Conservation (phyloP, 2,888 invertebrate genomes). For the Rotaria macrura region DNA sequence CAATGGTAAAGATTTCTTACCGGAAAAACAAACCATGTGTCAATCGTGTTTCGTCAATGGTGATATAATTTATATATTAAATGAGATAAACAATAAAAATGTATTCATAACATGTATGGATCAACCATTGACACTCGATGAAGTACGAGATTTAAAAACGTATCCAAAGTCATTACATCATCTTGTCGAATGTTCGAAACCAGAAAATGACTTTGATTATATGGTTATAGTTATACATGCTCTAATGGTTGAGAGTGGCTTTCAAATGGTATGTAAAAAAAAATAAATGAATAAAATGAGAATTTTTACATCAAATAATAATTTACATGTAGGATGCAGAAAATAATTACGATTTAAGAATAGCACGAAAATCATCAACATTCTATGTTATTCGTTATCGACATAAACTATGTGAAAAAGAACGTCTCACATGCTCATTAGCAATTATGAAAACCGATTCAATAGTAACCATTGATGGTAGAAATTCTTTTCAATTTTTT, state of each 20-base stretch:
- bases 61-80: not conserved
- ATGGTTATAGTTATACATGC: not conserved
- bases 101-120: not conserved
- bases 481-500: not conserved
- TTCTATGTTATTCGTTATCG: constrained; percentile 22
- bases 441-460: constrained; percentile 8
- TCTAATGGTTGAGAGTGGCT: not conserved
- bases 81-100: not conserved
- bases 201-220: not conserved
- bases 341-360: not conserved
- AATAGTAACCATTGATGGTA: not conserved
- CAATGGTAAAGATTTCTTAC: not conserved
- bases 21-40: not conserved
- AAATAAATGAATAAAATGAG: not conserved
- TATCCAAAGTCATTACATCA: not conserved
- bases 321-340: not conserved
- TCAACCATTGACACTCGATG: constrained; percentile 4
- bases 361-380: not conserved
- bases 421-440: not conserved
- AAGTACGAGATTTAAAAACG: not conserved
- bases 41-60: not conserved
- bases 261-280: not conserved
- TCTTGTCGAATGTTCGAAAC: not conserved
- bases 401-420: constrained; percentile 18
- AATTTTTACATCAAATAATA: not conserved